These are phyloP conservation scores for Onychomys leucogaster DNA, from an alignment of 2,797 vertebrate species.

Conservation along the genomic window DNA sequence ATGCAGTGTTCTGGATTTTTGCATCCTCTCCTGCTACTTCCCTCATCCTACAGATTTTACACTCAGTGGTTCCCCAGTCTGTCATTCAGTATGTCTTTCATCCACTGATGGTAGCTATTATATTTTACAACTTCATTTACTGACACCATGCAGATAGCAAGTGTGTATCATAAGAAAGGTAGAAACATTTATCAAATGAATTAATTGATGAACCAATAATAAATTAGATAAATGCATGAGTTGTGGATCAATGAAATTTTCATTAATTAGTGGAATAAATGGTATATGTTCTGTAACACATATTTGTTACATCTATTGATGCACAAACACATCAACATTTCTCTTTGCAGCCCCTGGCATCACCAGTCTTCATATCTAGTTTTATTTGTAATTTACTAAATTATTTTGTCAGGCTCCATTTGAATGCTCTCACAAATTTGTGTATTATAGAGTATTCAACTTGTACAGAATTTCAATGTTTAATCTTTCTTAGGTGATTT, in stretches of 20 bases:
- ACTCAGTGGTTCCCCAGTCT: background rate
- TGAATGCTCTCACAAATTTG: background rate
- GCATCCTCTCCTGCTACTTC: background rate
- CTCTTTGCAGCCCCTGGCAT: background rate
- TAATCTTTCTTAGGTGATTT: background rate
- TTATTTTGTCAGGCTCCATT: background rate
- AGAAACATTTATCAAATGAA: conserved; percentile 18
- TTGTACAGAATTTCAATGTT: background rate
- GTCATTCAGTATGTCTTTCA: background rate
- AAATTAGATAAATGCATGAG: background rate
- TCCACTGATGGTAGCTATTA: background rate
- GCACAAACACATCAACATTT: background rate
- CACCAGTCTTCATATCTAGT: background rate
- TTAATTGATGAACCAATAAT: background rate
- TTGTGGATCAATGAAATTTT: background rate
- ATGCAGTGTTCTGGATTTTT: background rate
- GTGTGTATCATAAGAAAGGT: background rate
- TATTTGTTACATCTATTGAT: background rate
- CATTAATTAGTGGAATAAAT: background rate
- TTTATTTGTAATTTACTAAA: background rate
- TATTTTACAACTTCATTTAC: background rate
- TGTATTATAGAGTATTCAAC: background rate
- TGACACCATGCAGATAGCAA: background rate
- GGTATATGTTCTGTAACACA: background rate
- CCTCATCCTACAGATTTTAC: background rate